Evolutionary conservation across 2,888 invertebrate species (phyloP).

Genomic region (Myopa tessellatipennis): DNA sequence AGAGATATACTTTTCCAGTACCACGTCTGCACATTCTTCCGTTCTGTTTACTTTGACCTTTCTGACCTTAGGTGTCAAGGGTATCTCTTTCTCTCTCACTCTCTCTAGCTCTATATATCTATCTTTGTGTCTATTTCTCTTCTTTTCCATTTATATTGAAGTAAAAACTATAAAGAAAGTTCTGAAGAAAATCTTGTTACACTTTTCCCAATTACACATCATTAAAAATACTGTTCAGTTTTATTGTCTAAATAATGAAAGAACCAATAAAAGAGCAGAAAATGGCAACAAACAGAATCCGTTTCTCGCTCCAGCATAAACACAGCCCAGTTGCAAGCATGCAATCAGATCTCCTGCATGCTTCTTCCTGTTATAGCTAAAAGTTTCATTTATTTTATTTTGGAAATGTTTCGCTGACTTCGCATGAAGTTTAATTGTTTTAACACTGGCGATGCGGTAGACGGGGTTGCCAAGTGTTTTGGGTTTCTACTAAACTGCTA

Average conservation of each 20-base stretch:
- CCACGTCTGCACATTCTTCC: no score
- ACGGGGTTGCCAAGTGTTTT: no score
- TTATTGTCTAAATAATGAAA: background rate
- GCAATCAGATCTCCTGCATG: background rate
- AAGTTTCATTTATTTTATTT: background rate
- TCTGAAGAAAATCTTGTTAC: slow-evolving; percentile 27
- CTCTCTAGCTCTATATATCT: background rate
- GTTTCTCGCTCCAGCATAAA: background rate
- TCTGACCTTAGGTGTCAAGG: no score
- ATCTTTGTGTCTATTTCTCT: background rate
- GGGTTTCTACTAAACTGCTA: no score
- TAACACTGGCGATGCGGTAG: no score
- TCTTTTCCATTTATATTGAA: background rate
- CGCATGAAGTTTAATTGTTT: background rate
- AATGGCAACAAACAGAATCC: background rate
- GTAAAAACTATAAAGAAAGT: background rate
- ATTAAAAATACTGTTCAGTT: slow-evolving; percentile 4
- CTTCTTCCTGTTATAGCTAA: background rate
- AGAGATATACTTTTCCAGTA: no score
- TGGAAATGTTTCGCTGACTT: background rate
- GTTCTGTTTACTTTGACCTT: no score
- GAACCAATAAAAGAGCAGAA: background rate
- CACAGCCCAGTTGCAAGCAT: no score
- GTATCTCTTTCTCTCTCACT: background rate
- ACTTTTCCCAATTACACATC: slow-evolving; percentile 40